Evolutionary conservation across 2,113 vertebrate genomes (phyloP).

Genomic region (Probosciger aterrimus): DNA sequence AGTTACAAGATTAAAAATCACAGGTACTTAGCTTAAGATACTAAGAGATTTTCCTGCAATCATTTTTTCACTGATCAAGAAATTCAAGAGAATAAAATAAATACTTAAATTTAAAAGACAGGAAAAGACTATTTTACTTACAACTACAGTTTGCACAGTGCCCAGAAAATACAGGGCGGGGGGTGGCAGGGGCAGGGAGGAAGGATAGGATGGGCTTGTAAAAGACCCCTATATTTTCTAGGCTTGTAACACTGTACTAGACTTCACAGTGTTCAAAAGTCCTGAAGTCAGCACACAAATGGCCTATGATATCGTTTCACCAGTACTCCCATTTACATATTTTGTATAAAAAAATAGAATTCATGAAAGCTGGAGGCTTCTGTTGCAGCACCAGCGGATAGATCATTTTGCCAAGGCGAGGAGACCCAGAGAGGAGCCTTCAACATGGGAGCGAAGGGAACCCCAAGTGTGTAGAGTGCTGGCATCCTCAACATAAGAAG

Average conservation of each 20-base stretch:
- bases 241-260: background rate
- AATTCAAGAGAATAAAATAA: background rate
- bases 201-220: background rate
- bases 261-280: background rate
- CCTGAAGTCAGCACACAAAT: background rate
- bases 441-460: background rate
- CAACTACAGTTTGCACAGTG: background rate
- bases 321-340: background rate
- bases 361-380: background rate
- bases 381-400: background rate
- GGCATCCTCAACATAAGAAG: background rate
- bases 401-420: background rate
- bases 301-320: background rate
- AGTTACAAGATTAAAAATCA: background rate
- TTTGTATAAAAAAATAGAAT: background rate
- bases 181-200: fast-evolving
- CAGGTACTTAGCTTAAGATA: background rate
- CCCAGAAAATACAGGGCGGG: background rate
- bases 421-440: background rate
- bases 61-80: background rate
- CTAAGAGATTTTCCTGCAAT: background rate
- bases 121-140: background rate
- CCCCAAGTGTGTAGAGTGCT: background rate
- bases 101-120: background rate
- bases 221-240: background rate